A percentile compares a stretch with the other conserved stretches of the same genome.
Conservation (phyloP, 1,140 invertebrate genomes). For the Maconellicoccus hirsutus region DNA sequence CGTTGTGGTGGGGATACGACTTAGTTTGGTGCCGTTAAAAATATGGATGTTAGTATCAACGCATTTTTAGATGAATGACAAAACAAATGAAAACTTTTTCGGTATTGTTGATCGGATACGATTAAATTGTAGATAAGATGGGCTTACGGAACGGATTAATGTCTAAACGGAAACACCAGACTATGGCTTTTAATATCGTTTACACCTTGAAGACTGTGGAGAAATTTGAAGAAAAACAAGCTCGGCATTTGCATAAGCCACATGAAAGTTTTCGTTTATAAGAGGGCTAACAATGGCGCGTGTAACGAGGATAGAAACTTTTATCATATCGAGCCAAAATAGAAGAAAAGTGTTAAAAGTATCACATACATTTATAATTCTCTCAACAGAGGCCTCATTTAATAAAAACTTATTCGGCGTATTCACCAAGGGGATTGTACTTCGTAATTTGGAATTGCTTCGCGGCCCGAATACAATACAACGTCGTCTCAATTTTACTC, state of each 20-base stretch:
- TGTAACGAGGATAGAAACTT: not conserved
- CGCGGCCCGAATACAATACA: not conserved
- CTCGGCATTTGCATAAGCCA: not conserved
- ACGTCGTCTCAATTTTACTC: too few species aligned
- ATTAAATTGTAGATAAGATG: not conserved
- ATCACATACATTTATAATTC: constrained; percentile 6
- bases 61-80: too few species aligned
- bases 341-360: not conserved
- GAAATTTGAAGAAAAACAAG: not conserved
- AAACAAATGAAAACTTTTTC: too few species aligned
- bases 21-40: too few species aligned
- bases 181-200: not conserved
- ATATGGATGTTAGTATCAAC: too few species aligned
- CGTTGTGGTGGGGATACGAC: too few species aligned
- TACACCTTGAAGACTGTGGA: not conserved
- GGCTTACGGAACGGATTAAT: too few species aligned
- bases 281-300: not conserved
- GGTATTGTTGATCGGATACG: not conserved
- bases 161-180: too few species aligned
- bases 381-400: not conserved
- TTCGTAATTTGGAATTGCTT: not conserved
- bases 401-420: not conserved
- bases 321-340: not conserved
- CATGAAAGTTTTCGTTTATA: not conserved
- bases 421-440: not conserved